Evolutionary conservation across 1,140 invertebrate genomes (phyloP), one percentile per base, ranked within the genome.

Genomic region (Sinella curviseta): DNA sequence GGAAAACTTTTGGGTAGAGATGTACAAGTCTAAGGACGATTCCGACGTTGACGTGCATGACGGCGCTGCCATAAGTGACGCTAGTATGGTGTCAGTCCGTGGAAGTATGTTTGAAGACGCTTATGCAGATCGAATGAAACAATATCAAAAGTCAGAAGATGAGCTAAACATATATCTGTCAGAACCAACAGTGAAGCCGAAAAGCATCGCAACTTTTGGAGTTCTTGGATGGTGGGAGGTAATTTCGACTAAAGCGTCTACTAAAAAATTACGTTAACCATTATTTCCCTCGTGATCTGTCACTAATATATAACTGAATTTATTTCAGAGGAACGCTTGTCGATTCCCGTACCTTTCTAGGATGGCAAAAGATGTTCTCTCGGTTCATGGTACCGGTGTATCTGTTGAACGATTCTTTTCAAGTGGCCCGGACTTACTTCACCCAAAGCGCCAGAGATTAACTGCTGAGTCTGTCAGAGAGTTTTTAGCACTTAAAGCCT

Each of bases 361-460:
- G 70, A 80, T 80, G 79, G 79, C 75, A 17, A 30, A 34, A 28
- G 75, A 80, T 28, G 77, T 30, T 31, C 30, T 80, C 24, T 35
- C 74, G 12, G 36, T 34, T 31, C 35, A 55, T 1, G 79, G 75
- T 34, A 70, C 79, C 17, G 79, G 79, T 1, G 79, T 80, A 1
- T 75, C 74, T n/a, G 67, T 80, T 1, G 79, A 80, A 34, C 8
- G 75, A 8, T 74, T 80, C 1, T 77, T 80, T 80, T 80, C 74
- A 17, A 12, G 1, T 17, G 74, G 70, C 1, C 1, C 70, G 3
- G 74, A 79, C 36, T 24, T 79, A 39, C 17, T 79, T 2, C 3
- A 36, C 28, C 28, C 2, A 3, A 48, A 31, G 30, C 35, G 78
- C 14, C 54, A 57, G 34, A 14, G 31, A 30, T n/a, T 79, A 14